Evolutionary conservation across 2,888 invertebrate genomes (phyloP), one percentile per base, ranked within the genome.

Genomic region (Crocallis elinguaria): DNA sequence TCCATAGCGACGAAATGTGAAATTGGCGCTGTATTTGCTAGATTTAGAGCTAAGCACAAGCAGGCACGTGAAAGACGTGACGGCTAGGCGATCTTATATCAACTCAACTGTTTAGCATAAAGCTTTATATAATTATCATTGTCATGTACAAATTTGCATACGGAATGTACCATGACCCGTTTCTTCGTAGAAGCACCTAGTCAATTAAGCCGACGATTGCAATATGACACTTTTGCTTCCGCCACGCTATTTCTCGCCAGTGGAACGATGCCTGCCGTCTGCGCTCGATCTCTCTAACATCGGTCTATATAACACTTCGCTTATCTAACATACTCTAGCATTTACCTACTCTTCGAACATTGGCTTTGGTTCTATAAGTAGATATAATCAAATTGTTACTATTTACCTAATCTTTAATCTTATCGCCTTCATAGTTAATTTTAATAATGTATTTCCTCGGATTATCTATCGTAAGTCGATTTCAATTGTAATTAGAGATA

Each of bases 291-390:
- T 69, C 51, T 62, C 57, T 65, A 57, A 54, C 57, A 66, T 44
- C 67, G 84, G 85, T 88, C 88, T 88, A 83, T 87, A 86, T 88
- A 88, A 87, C 86, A 88, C 87, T 86, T 64, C 64, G 78, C 79
- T 78, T 81, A 77, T 84, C 81, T 82, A 79, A 75, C 57, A 63
- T 67, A 75, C 64, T 71, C 67, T 73, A 76, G 71, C 59, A 67
- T 71, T 72, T 71, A n/a, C n/a, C n/a, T n/a, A 76, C 64, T 75
- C 71, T 77, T 76, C 66, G 69, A 53, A 67, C 49, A 68, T 76
- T 66, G 62, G 71, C 73, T 79, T 80, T 76, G 60, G 53, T 73
- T 78, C 69, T 66, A 60, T 67, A 68, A 60, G 61, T 73, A 71
- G 64, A 36, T 39, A 49, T 61, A 61, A 57, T 42, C 57, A 66